Conservation (phyloP, 1,140 invertebrate species). For the Ostrea edulis region DNA sequence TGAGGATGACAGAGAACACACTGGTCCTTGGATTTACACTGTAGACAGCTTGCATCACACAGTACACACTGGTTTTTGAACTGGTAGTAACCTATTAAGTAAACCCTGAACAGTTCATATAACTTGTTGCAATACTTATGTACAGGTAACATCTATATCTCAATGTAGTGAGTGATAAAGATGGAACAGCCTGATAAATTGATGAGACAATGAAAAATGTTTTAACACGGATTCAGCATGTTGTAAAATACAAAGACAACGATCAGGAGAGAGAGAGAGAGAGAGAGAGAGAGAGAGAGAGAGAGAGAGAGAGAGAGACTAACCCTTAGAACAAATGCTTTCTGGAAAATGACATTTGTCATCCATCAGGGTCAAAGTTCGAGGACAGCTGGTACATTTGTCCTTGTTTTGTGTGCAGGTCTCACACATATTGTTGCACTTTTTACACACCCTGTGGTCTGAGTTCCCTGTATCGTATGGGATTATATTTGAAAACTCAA, state of each 20-base stretch:
- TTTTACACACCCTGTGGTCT: conserved; percentile 44
- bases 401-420: conserved; percentile 33
- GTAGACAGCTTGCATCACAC: conserved; percentile 42
- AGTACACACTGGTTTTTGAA: conserved; percentile 36
- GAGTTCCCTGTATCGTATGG: conserved; percentile 8
- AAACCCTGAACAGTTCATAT: neutral
- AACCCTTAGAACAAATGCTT: conserved; percentile 50
- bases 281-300: too few relatives aligned
- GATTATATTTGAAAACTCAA: too few relatives aligned
- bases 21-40: conserved; percentile 21
- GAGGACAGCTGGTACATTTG: conserved; percentile 51
- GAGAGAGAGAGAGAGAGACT: neutral
- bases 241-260: too few relatives aligned
- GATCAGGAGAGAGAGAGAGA: too few relatives aligned
- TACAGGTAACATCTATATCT: too few relatives aligned
- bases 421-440: conserved; percentile 50
- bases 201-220: too few relatives aligned
- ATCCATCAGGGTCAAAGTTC: conserved; percentile 34
- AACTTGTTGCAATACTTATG: too few relatives aligned
- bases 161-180: too few relatives aligned
- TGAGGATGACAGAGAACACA: conserved; percentile 37
- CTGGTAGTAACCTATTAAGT: conserved; percentile 45
- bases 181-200: too few relatives aligned
- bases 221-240: too few relatives aligned
- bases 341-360: conserved; percentile 49